A percentile compares a stretch with the other conserved stretches of the same genome.
These are phyloP conservation scores for Scytalopus superciliaris DNA, from an alignment of 2,113 vertebrate genomes.

Conservation along the genomic window DNA sequence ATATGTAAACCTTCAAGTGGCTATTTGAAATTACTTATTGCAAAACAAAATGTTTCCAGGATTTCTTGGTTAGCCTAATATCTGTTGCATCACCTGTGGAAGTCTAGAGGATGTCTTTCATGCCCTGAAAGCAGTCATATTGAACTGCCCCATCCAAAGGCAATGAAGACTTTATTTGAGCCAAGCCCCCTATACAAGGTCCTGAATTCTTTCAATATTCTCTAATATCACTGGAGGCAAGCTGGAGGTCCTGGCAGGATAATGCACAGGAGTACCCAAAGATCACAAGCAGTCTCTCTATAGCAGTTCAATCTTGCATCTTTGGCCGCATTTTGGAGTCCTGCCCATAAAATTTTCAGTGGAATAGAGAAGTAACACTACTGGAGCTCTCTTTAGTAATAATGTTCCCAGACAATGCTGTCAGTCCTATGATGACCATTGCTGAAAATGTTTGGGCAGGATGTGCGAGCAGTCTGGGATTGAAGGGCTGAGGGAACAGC, in stretches of 20 bases:
- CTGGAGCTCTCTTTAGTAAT: not conserved
- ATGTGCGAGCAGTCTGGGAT: not conserved
- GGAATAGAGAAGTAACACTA: not conserved
- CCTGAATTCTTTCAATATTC: not conserved
- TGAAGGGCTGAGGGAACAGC: not conserved
- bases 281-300: not conserved
- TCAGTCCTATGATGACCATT: not conserved
- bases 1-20: not conserved
- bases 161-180: not conserved
- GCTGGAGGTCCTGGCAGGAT: not conserved
- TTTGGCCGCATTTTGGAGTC: not conserved
- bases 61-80: not conserved
- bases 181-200: not conserved
- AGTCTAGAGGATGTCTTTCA: not conserved
- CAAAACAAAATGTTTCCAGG: not conserved
- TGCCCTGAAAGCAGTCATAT: not conserved
- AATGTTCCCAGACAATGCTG: not conserved
- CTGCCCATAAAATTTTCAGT: not conserved
- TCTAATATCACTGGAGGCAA: not conserved
- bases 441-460: not conserved
- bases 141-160: not conserved
- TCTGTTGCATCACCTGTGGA: not conserved
- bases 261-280: not conserved
- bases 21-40: not conserved
- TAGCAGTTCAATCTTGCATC: not conserved